Conservation (phyloP, 2,113 vertebrate species). For the Nibea albiflora region DNA sequence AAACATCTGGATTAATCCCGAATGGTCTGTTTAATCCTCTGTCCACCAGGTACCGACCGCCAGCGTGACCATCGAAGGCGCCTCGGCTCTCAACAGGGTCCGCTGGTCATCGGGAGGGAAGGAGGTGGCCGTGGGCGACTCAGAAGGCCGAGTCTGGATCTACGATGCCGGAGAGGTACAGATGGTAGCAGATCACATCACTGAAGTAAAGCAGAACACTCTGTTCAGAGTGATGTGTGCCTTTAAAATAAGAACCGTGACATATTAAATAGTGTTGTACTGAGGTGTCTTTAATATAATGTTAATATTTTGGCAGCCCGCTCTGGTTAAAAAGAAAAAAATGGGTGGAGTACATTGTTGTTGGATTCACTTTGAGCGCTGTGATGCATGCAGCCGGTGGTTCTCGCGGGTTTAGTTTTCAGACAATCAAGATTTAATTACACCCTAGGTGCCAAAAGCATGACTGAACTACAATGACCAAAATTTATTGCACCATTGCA, state of each 20-base stretch:
- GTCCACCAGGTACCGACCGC: conserved; percentile 92
- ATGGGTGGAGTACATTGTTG: conserved; percentile 12
- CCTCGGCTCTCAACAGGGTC: conserved; percentile 95
- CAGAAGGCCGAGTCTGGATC: conserved; percentile 97
- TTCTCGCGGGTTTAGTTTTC: conserved; percentile 40
- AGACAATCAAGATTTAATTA: conserved; percentile 56
- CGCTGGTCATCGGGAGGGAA: conserved; percentile 95
- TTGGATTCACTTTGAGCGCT: conserved; percentile 26
- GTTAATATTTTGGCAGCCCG: conserved; percentile 32
- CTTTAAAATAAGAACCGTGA: background rate
- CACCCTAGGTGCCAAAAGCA: conserved; percentile 45
- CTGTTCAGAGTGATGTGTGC: background rate
- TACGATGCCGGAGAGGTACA: conserved; percentile 98
- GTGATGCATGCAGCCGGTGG: conserved; percentile 11
- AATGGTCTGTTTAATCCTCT: background rate
- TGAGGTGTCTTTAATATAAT: background rate
- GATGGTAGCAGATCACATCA: background rate
- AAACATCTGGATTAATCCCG: background rate
- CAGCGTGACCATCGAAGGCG: conserved; percentile 94
- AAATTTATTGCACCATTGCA: conserved; percentile 13
- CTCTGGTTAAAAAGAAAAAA: background rate
- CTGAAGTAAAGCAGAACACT: background rate
- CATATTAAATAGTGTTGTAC: background rate
- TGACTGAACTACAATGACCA: conserved; percentile 30
- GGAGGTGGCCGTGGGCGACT: conserved; percentile 97